Conservation (phyloP, 2,888 invertebrate species). For the Ptilodon capucinus region DNA sequence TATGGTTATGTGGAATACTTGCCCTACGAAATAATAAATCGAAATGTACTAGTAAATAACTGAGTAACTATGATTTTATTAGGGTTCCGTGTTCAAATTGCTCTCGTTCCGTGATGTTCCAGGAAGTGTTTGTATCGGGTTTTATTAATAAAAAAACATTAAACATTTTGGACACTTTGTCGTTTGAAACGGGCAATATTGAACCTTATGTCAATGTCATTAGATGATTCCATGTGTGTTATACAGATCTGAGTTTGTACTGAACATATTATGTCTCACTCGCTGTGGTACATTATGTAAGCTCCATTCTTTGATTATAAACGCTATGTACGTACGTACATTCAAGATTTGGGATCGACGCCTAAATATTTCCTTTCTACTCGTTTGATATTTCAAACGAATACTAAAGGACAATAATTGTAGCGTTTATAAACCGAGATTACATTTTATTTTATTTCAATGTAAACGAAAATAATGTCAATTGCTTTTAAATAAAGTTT, state of each 20-base stretch:
- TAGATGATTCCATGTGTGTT: conserved; percentile 26
- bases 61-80: no score
- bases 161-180: conserved; percentile 26
- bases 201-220: conserved; percentile 37
- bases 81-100: neutral
- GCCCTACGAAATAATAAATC: conserved; percentile 24
- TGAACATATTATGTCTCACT: conserved; percentile 35
- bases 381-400: conserved; percentile 26
- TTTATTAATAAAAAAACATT: no score
- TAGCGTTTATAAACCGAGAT: conserved; percentile 10
- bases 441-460: conserved; percentile 8
- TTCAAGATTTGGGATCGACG: conserved; percentile 9
- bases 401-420: conserved; percentile 23
- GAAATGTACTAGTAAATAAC: neutral
- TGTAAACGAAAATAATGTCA: conserved; percentile 32
- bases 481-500: conserved; percentile 25
- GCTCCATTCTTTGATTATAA: conserved; percentile 27
- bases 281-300: conserved; percentile 18
- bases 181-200: conserved; percentile 53
- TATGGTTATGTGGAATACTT: conserved; percentile 35
- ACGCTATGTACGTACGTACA: conserved; percentile 7
- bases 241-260: conserved; percentile 51
- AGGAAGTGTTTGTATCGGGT: neutral
- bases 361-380: conserved; percentile 26
- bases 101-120: neutral